These are phyloP conservation scores for Mactra quadrangularis DNA, from an alignment of 1,140 invertebrate genomes.

Conservation along the genomic window DNA sequence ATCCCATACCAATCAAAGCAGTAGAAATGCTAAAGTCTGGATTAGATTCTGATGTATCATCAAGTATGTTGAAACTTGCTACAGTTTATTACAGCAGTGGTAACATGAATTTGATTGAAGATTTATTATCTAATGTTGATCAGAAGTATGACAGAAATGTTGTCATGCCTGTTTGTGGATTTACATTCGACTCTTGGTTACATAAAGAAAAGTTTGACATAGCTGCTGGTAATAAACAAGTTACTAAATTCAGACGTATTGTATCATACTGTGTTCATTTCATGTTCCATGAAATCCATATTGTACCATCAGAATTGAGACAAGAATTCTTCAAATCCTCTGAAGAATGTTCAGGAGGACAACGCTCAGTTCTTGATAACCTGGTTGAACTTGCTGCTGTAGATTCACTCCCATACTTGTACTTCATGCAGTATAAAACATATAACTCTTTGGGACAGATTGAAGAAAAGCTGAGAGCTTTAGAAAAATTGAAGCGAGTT, in stretches of 20 bases:
- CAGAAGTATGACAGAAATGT: not conserved
- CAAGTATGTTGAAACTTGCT: no score
- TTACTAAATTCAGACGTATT: not conserved
- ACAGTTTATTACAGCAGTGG: not conserved
- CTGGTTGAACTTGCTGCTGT: not conserved
- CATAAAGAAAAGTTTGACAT: not conserved
- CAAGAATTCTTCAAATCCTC: not conserved
- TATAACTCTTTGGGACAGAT: not conserved
- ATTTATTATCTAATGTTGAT: not conserved
- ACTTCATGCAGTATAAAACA: constrained; percentile 1
- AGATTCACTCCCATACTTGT: not conserved
- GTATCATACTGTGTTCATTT: not conserved
- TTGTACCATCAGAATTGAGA: not conserved
- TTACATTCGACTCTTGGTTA: no score
- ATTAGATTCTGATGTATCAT: not conserved
- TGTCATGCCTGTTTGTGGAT: not conserved
- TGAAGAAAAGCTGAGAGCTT: not conserved
- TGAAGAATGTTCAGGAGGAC: not conserved
- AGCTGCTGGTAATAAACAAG: not conserved
- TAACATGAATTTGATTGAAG: not conserved
- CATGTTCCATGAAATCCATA: not conserved
- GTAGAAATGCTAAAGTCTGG: not conserved
- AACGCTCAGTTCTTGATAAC: no score
- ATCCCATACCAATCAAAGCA: not conserved
- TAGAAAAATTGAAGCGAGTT: not conserved